phyloP scores from a whole-genome alignment of 2,113 vertebrate genomes.

The Hippocampus abdominalis region DNA sequence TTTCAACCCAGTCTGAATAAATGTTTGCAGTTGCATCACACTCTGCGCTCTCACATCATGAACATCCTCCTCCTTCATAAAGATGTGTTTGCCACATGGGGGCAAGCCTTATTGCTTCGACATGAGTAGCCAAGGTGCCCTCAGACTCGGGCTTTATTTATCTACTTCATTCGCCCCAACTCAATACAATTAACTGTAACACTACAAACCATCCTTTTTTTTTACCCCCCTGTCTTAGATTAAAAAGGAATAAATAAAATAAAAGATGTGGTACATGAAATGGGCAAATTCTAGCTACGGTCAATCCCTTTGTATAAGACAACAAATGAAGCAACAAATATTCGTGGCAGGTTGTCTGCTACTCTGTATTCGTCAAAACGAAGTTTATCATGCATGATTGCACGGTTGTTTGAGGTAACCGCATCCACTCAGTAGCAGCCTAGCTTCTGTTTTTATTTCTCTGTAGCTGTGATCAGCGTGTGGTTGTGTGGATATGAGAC shows the following conservation, averaged over 20 bases:
- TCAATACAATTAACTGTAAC: slow-evolving; percentile 1
- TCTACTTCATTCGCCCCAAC: slow-evolving; percentile 9
- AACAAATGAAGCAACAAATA: slow-evolving; percentile 6
- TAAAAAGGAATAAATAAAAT: background rate
- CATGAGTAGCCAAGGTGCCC: slow-evolving; percentile 9
- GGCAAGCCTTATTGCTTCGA: slow-evolving; percentile 11
- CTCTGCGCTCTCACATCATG: slow-evolving; percentile 10
- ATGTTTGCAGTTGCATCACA: background rate
- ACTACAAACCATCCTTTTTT: slow-evolving; percentile 1
- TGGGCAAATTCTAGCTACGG: background rate
- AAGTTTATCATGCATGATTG: too few species aligned
- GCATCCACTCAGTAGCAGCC: background rate
- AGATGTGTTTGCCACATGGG: slow-evolving; percentile 13
- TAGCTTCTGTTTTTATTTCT: background rate
- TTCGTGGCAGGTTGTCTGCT: background rate
- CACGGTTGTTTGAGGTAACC: background rate
- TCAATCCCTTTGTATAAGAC: background rate
- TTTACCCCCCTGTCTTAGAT: slow-evolving; percentile 3
- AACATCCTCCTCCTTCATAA: slow-evolving; percentile 14
- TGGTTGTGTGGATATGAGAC: background rate
- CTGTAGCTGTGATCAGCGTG: background rate
- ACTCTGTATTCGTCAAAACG: background rate
- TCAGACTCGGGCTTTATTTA: slow-evolving; percentile 13
- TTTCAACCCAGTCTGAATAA: background rate
- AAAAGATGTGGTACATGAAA: background rate